Evolutionary conservation across 2,888 invertebrate species (phyloP).

Genomic region (Rhamnusium bicolor): DNA sequence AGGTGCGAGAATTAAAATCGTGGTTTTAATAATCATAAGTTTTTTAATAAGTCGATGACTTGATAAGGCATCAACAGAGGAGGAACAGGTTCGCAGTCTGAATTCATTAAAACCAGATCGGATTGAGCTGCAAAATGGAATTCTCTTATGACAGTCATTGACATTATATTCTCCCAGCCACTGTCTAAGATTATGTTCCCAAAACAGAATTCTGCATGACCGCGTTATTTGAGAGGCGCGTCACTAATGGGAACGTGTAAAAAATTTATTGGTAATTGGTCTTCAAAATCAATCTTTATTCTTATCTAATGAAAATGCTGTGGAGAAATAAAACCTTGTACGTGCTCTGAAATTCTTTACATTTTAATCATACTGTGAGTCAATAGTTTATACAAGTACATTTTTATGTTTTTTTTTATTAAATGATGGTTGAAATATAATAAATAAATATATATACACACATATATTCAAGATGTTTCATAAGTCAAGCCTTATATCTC

Average conservation of each 20-base stretch:
- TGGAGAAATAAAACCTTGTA: too few relatives aligned
- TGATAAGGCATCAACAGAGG: slow-evolving; percentile 26
- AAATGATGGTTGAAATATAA: too few relatives aligned
- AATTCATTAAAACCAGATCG: slow-evolving; percentile 37
- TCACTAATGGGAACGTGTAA: background rate
- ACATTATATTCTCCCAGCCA: background rate
- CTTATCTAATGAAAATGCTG: too few relatives aligned
- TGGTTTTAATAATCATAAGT: slow-evolving; percentile 18
- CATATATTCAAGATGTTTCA: too few relatives aligned
- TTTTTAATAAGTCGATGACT: slow-evolving; percentile 28
- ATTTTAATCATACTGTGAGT: too few relatives aligned
- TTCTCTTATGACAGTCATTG: slow-evolving; percentile 22
- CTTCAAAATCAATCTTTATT: background rate
- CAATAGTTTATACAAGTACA: too few relatives aligned
- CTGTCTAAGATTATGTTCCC: slow-evolving; percentile 7
- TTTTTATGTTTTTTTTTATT: too few relatives aligned
- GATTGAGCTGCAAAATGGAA: slow-evolving; percentile 37
- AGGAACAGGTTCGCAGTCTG: slow-evolving; percentile 39
- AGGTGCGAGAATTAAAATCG: slow-evolving; percentile 24
- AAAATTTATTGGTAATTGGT: background rate
- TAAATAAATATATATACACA: too few relatives aligned
- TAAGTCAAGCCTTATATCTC: too few relatives aligned
- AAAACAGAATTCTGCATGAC: background rate
- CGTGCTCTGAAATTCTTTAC: too few relatives aligned
- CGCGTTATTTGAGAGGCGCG: background rate